Evolutionary conservation across 2,797 vertebrate species (phyloP), one percentile per base, ranked within the genome.

Genomic region (Oryzias sinensis): DNA sequence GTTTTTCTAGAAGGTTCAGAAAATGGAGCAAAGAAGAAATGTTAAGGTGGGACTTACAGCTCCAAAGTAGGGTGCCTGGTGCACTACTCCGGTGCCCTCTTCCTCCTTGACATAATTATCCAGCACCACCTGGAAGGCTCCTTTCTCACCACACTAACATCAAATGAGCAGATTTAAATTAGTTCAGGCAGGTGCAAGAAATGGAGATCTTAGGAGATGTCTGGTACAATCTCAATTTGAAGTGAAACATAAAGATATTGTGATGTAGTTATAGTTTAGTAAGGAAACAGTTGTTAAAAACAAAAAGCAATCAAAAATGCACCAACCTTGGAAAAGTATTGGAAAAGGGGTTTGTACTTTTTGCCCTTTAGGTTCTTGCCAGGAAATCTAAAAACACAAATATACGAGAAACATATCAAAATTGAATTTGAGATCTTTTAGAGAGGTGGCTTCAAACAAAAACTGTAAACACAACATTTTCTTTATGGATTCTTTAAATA

Each of bases 61-160:
- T 83, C 97, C 97, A 71, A 99, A 99, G 84, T 98, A 99, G 0
- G 97, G 97, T n/a, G 97, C 95, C 87, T 98, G 97, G 80, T 98
- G 97, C 55, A 99, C 97, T 20, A 99, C 92, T 17, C 97, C 97
- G 0, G 97, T 98, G 59, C 97, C 97, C 64, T 98, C 97, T 65
- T 99, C 97, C 76, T 97, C 96, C 67, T 90, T 95, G 72, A 99
- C 97, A 0, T 98, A 99, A 80, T 87, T 92, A 86, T 99, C 97
- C 1, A 82, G 76, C 50, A 99, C 79, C 52, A 99, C 93, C 14
- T 92, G 87, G 87, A 98, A 99, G 1, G 97, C 97, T 49, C 96
- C 97, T 1, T 46, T 91, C 54, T 94, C 93, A 59, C 77, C 92
- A 74, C 79, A 92, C 97, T 99, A 86, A 0, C 80, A 53, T 53